Evolutionary conservation across 2,888 invertebrate genomes (phyloP).

Genomic region (Harpalus rubripes): DNA sequence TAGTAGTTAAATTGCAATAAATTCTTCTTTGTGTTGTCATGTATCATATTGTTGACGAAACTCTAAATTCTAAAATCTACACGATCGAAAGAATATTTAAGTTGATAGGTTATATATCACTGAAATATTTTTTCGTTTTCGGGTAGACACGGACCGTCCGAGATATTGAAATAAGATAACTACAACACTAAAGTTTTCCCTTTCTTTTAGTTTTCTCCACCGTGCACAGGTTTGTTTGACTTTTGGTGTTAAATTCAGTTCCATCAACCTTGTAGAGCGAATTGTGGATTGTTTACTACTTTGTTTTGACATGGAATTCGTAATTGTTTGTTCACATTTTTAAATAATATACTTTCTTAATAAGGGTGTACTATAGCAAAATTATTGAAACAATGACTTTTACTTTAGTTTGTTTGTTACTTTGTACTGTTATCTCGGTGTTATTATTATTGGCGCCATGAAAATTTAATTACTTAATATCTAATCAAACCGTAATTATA

Average conservation of each 20-base stretch:
- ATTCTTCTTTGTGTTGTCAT: constrained; percentile 25
- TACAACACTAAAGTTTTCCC: constrained; percentile 60
- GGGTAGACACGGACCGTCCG: constrained; percentile 56
- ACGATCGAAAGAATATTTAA: constrained; percentile 51
- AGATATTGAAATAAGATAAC: constrained; percentile 61
- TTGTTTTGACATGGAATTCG: constrained; percentile 11
- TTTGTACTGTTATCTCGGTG: neutral
- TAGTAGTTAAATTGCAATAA: neutral
- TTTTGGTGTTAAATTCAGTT: constrained; percentile 56
- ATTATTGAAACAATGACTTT: no score
- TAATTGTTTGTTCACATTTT: neutral
- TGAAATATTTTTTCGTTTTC: constrained; percentile 51
- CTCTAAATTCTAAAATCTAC: constrained; percentile 50
- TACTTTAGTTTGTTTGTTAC: no score
- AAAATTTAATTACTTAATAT: neutral
- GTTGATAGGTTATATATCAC: neutral
- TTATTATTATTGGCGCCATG: no score
- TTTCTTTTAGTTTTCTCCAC: constrained; percentile 45
- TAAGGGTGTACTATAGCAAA: neutral
- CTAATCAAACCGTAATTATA: neutral
- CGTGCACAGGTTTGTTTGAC: constrained; percentile 30
- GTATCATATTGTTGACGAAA: constrained; percentile 40
- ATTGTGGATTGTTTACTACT: constrained; percentile 1
- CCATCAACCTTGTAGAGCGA: constrained; percentile 35
- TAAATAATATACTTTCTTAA: neutral